Percentiles rank a stretch among this genome's conserved stretches.
Evolutionary conservation across 2,113 vertebrate genomes (phyloP).

Genomic region (Monarcha castaneiventris): DNA sequence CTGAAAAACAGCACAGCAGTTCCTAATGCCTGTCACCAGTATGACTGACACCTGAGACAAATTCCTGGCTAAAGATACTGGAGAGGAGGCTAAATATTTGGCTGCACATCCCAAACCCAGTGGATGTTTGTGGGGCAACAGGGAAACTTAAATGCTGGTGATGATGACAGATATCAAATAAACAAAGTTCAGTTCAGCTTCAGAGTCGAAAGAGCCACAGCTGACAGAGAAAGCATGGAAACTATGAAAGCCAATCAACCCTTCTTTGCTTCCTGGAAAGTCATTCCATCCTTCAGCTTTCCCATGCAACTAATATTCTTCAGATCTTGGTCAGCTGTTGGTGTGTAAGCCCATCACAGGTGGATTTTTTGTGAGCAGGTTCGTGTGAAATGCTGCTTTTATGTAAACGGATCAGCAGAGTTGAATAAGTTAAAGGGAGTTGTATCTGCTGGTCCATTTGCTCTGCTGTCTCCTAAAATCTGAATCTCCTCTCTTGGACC

Average conservation of each 20-base stretch:
- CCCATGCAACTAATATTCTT: neutral
- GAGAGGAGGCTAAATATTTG: neutral
- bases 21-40: neutral
- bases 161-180: neutral
- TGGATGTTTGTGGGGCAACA: neutral
- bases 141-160: neutral
- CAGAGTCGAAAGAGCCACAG: neutral
- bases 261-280: neutral
- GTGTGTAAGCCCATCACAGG: neutral
- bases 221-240: neutral
- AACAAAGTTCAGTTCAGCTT: neutral
- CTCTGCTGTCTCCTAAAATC: neutral
- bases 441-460: neutral
- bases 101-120: neutral
- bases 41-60: neutral
- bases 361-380: neutral
- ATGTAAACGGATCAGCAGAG: neutral
- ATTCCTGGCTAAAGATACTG: neutral
- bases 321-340: neutral
- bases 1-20: neutral
- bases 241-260: neutral
- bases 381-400: neutral
- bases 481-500: neutral
- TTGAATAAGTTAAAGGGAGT: neutral
- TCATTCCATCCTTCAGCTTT: neutral